Base-by-base conservation (phyloP, 2,797 vertebrate species). In the Carapus acus region DNA sequence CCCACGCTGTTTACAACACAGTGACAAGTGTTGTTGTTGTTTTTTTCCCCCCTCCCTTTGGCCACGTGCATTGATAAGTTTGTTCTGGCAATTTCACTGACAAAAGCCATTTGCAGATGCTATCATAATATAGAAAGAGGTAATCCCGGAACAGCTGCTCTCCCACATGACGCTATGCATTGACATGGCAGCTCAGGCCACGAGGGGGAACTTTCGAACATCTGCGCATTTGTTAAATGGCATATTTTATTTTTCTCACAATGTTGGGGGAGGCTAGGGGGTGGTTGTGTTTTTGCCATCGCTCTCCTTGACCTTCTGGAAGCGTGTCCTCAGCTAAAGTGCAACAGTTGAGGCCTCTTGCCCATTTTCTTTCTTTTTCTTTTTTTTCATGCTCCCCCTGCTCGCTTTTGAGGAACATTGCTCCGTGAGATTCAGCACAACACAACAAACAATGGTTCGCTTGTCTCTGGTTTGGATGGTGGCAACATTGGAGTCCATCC, bases 1-100 rank as follows among this genome's bases (percentile, higher is more conserved):
- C 58, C 56, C 40, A 72, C 24, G 33, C 86, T 90, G 84, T 89
- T 86, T 85, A 76, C 81, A 80, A 84, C 81, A 86, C 16, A 60
- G 67, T 49, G 45, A 36, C 19, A 41, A 49, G 39, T 21, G 31
- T 51, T 48, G 88, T 90, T 89, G n/a, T n/a, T n/a, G n/a, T n/a
- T n/a, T n/a, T n/a, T n/a, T n/a, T n/a, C n/a, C n/a, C n/a, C n/a
- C 16, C 21, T 13, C 85, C 91, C 83, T 89, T 87, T 90, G 85
- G 79, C 86, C 82, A 87, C 91, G 88, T 89, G 88, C 82, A 87
- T 90, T 88, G 85, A 88, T 87, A 87, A 89, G 86, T 91, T 93
- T 93, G 88, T 88, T 91, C 86, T 85, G 79, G 82, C 83, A 88
- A 82, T 89, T 90, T 85, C 81, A 75, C 61, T 83, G 86, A 91